Base-by-base conservation (phyloP, 2,113 vertebrate species). In the Rhegmatorhina hoffmannsi region DNA sequence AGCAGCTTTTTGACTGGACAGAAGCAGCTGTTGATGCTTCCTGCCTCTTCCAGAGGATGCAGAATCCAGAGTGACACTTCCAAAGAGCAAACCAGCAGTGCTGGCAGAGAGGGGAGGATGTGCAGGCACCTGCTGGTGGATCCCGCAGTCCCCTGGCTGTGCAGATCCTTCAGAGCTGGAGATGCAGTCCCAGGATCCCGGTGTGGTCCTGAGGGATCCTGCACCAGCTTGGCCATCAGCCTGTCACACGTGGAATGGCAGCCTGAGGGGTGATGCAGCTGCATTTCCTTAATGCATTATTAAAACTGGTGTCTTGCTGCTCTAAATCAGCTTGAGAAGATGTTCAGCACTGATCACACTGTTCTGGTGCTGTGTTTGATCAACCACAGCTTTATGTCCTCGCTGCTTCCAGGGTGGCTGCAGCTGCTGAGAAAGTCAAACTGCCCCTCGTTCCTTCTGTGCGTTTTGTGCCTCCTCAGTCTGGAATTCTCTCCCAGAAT, bases 141-240 rank as follows among this genome's bases (percentile, higher is more conserved):
- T 6, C 58, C 58, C 12, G 7, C 46, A 25, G 67, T 40, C 60
- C 7, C 7, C 20, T 1, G 3, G 33, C 70, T 33, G 23, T 68
- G 5, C 19, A 2, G 6, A 11, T 29, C 21, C 8, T 7, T 13
- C 2, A 33, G 43, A 21, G 10, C 33, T 8, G 20, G 5, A 34
- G 50, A 7, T 15, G 36, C 26, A 8, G 38, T 17, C 17, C 7
- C 52, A 16, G 49, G 28, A 7, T 20, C 20, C 1, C 0, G 0
- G n/a, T 0, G 18, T 33, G n/a, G 38, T 40, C 74, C 74, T 28
- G 0, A 4, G 33, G 3, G 53, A 33, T 18, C 66, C 64, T 50
- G 66, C 66, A 4, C 7, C 5, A 0, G 2, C 1, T 7, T 11
- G 60, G 46, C 2, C 10, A 3, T 9, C 13, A 28, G 58, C 40